phyloP scores from a whole-genome alignment of 2,888 invertebrate species.

The Minunthozetes semirufus region DNA sequence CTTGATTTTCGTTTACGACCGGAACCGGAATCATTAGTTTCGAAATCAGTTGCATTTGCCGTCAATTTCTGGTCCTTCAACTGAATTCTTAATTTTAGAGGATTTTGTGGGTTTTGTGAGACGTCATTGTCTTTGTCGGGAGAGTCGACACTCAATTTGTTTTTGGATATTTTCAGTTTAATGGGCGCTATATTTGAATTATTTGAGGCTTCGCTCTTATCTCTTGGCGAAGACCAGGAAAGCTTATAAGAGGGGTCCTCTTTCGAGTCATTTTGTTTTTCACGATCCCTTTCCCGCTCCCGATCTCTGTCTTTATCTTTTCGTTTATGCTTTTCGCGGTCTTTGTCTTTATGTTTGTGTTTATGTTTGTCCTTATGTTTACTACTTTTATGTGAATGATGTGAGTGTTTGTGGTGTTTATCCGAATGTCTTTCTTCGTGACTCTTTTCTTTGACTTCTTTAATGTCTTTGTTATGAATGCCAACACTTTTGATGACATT shows the following conservation, averaged over 20 bases:
- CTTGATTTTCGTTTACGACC: conserved; percentile 15
- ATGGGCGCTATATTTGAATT: conserved; percentile 11
- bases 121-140: conserved; percentile 1
- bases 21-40: neutral
- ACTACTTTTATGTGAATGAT: conserved; percentile 3
- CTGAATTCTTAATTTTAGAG: conserved; percentile 23
- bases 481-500: neutral
- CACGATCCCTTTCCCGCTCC: neutral
- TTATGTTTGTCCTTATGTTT: conserved; percentile 36
- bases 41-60: neutral
- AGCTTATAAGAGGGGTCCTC: neutral
- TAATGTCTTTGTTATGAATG: neutral
- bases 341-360: conserved; percentile 34
- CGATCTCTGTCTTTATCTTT: conserved; percentile 15
- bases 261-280: neutral
- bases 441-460: neutral
- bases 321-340: conserved; percentile 28
- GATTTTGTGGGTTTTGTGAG: neutral
- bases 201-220: neutral
- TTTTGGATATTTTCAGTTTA: conserved; percentile 34
- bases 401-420: conserved; percentile 17
- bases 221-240: neutral
- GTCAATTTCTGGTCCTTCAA: neutral
- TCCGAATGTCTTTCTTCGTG: conserved; percentile 26
- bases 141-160: neutral